A percentile compares a stretch with the other conserved stretches of the same genome.
phyloP scores from a whole-genome alignment of 2,113 vertebrate species.

The Haemorhous mexicanus region DNA sequence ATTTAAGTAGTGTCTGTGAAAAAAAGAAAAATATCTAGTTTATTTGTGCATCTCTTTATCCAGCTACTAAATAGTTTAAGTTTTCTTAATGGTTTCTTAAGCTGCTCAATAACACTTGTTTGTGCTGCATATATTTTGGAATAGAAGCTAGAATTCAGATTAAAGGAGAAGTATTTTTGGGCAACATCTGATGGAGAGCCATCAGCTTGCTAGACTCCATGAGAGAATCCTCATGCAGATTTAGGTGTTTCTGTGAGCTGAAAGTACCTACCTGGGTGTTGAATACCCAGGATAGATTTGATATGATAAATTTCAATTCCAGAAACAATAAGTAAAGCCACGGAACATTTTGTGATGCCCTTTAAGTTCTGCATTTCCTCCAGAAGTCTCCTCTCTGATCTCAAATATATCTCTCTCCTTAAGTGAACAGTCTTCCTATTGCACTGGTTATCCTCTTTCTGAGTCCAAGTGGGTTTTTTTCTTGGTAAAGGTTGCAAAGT shows the following conservation, averaged over 20 bases:
- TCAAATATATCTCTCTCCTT: not conserved
- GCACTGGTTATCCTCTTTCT: not conserved
- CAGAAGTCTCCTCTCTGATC: not conserved
- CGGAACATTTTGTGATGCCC: not conserved
- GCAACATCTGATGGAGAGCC: not conserved
- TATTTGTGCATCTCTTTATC: not conserved
- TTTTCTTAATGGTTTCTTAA: not conserved
- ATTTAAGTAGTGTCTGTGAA: not conserved
- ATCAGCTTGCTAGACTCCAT: not conserved
- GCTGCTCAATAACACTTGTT: not conserved
- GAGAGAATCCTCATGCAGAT: not conserved
- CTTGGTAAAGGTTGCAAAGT: not conserved
- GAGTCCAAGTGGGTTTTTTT: not conserved
- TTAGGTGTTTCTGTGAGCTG: not conserved
- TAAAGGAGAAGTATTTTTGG: not conserved
- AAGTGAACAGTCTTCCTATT: not conserved
- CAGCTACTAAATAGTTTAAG: not conserved
- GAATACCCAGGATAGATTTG: not conserved
- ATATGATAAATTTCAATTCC: not conserved
- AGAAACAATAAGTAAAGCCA: not conserved
- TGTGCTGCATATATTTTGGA: not conserved
- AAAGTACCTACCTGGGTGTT: not conserved
- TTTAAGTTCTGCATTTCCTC: not conserved
- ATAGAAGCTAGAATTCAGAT: not conserved
- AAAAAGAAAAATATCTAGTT: not conserved